These are phyloP conservation scores for Brachionus asplanchnoidis DNA, from an alignment of 1,140 invertebrate genomes.

Conservation along the genomic window DNA sequence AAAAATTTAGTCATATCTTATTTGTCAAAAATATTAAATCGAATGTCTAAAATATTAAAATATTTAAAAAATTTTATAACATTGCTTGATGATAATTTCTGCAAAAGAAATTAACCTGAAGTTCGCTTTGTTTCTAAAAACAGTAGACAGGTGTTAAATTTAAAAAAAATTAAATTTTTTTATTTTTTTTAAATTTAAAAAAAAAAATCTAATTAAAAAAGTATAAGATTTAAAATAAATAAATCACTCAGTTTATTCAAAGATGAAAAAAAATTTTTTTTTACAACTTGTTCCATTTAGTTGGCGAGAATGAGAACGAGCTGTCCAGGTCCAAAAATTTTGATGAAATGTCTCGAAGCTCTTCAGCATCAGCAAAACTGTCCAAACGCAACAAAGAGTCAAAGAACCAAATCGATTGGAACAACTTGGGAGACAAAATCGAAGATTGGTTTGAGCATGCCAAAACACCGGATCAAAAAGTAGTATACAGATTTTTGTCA, in stretches of 20 bases:
- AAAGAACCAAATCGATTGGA: slow-evolving; percentile 2
- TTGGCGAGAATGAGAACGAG: not conserved
- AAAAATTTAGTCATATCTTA: too few species aligned
- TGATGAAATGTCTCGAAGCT: not conserved
- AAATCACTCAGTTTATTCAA: not conserved
- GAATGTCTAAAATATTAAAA: too few species aligned
- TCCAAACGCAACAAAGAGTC: not conserved
- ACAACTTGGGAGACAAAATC: slow-evolving; percentile 17
- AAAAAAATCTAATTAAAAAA: too few species aligned
- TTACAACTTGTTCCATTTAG: not conserved
- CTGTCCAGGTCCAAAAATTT: not conserved
- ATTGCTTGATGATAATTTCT: too few species aligned
- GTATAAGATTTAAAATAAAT: not conserved
- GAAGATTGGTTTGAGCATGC: slow-evolving; percentile 35
- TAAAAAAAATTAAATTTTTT: too few species aligned
- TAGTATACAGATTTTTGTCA: slow-evolving; percentile 25
- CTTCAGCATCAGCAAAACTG: not conserved
- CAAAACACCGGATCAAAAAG: slow-evolving; percentile 26
- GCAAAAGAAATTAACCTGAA: too few species aligned
- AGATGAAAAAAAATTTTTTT: not conserved
- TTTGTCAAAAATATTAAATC: too few species aligned
- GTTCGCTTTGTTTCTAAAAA: too few species aligned
- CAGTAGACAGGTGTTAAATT: too few species aligned
- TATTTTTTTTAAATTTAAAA: too few species aligned
- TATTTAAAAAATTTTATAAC: too few species aligned